Base-by-base conservation (phyloP, 2,113 vertebrate species). In the Nyctibius bracteatus region DNA sequence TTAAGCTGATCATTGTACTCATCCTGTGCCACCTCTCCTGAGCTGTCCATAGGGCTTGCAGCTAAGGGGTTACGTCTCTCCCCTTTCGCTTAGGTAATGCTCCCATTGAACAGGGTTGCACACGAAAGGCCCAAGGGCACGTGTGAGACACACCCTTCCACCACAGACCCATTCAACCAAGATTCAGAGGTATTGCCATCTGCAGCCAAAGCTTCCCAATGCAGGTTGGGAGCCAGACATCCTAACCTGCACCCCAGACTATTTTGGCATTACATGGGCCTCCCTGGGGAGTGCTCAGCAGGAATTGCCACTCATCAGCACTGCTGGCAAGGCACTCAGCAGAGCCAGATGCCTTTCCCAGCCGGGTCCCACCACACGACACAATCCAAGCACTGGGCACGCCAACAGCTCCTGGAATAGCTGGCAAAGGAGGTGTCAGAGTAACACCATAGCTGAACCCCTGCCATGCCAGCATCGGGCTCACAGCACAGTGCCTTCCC, bases 331-430 rank as follows among this genome's bases (percentile, higher is more conserved):
- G 21, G 28, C 1, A 2, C 46, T 96, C 35, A 75, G 81, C 51
- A 83, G 21, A 78, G 46, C 49, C 78, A 88, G 78, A 35, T 0
- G 0, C 75, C 71, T 63, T 87, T 71, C 66, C 70, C 49, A 62
- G 49, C 10, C 74, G 0, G 11, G 16, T 92, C 33, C 39, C 70
- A 74, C 49, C 59, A 54, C 0, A 0, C 15, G 15, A 75, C 55
- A 41, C 0, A 1, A 15, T 90, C 37, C 68, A 88, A 85, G 46
- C 20, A 35, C 0, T 1, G 70, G 77, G 59, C 0, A 0, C 67
- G 82, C 27, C 18, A 51, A 52, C 49, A 84, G 35, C 81, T 83
- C 77, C 61, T 58, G 20, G 85, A 93, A 91, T 8, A 91, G 66
- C 81, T 85, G 81, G 33, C 47, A 72, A 66, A 83, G 71, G 31